These are phyloP conservation scores for Myzus persicae DNA, from an alignment of 1,140 invertebrate species.

Conservation along the genomic window DNA sequence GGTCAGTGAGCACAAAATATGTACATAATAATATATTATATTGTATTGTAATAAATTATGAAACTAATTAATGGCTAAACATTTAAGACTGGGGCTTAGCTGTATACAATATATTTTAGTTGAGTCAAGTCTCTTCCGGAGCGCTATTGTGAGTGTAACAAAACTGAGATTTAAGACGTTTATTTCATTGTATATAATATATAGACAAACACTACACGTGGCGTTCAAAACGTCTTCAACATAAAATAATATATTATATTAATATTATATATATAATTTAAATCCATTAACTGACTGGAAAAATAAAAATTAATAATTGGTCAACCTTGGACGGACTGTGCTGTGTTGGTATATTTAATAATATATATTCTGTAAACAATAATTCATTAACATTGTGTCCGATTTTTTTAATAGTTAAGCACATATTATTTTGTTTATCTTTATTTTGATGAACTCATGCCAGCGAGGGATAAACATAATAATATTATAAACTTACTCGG, in stretches of 20 bases:
- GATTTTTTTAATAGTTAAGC: background rate
- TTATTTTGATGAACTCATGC: background rate
- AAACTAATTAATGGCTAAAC: background rate
- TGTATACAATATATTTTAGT: background rate
- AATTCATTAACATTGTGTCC: slow-evolving; percentile 44
- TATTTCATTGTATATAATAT: background rate
- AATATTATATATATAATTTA: background rate
- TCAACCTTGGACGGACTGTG: background rate
- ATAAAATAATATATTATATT: background rate
- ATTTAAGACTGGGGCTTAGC: background rate
- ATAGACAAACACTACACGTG: background rate
- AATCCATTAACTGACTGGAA: slow-evolving; percentile 1
- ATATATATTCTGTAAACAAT: slow-evolving; percentile 7
- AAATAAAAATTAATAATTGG: slow-evolving; percentile 11
- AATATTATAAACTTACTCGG: background rate
- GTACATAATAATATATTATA: too few species aligned
- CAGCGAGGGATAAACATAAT: background rate
- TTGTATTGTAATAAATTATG: background rate
- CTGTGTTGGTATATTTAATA: slow-evolving; percentile 4
- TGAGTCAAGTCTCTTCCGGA: background rate
- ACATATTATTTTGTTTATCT: slow-evolving; percentile 12
- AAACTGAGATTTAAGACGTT: background rate
- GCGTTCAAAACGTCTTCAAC: background rate
- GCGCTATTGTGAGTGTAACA: background rate
- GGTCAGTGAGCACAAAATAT: background rate